phyloP scores from a whole-genome alignment of 1,140 invertebrate species.

The Eubasilissa regina region DNA sequence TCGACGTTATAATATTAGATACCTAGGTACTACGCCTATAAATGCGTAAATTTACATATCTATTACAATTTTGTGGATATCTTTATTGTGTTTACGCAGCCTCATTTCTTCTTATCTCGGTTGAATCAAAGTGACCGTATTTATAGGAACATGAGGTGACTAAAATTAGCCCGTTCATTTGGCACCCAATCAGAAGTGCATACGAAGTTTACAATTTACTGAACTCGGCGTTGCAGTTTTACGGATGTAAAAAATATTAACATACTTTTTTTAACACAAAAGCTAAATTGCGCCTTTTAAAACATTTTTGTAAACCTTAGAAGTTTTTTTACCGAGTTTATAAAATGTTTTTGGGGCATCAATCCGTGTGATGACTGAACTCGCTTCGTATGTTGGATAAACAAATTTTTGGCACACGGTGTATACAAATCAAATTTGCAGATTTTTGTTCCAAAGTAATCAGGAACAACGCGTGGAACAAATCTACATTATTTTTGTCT shows the following conservation, averaged over 20 bases:
- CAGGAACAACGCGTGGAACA: neutral
- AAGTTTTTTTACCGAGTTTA: too few relatives aligned
- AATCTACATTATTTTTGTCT: too few relatives aligned
- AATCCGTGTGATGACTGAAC: neutral
- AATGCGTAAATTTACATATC: too few relatives aligned
- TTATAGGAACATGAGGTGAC: neutral
- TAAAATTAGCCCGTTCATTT: conserved; percentile 8
- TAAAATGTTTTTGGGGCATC: too few relatives aligned
- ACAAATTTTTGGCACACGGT: conserved; percentile 2
- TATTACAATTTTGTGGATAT: too few relatives aligned
- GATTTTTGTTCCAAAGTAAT: neutral
- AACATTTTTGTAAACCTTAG: too few relatives aligned
- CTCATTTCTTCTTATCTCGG: too few relatives aligned
- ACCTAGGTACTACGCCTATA: too few relatives aligned
- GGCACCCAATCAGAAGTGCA: conserved; percentile 35
- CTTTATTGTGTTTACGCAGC: too few relatives aligned
- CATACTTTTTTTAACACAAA: conserved; percentile 1
- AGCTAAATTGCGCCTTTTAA: neutral
- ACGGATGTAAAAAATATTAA: conserved; percentile 1
- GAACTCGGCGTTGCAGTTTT: neutral
- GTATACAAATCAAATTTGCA: neutral
- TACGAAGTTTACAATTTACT: conserved; percentile 22
- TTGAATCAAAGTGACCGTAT: neutral
- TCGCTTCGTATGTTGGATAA: conserved; percentile 1
- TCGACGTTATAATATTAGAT: too few relatives aligned